Percentiles rank a stretch among this genome's conserved stretches.
Conservation (phyloP, 2,797 vertebrate species). For the Rhabdophis nuchalis region DNA sequence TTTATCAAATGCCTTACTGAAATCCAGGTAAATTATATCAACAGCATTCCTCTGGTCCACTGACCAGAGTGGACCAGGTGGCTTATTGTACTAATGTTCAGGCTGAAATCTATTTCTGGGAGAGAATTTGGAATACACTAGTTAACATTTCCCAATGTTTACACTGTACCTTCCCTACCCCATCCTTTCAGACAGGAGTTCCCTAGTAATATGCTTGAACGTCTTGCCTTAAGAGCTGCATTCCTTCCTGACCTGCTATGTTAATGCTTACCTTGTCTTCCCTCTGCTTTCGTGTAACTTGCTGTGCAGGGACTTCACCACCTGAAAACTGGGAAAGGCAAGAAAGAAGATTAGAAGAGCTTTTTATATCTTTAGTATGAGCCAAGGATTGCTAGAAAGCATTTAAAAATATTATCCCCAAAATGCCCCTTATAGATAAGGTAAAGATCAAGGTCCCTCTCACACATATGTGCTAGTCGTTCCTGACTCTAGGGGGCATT, state of each 20-base stretch:
- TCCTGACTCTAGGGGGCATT: too few relatives aligned
- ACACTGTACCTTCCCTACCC: neutral
- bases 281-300: slow-evolving; percentile 84
- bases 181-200: neutral
- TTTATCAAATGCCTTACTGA: too few relatives aligned
- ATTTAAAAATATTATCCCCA: neutral
- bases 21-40: too few relatives aligned
- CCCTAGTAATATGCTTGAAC: neutral
- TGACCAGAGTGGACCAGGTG: too few relatives aligned
- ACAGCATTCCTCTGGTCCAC: too few relatives aligned
- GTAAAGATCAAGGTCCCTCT: too few relatives aligned
- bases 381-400: neutral
- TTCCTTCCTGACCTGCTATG: neutral
- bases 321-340: slow-evolving; percentile 78
- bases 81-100: neutral
- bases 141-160: neutral
- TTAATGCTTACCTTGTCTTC: slow-evolving; percentile 78
- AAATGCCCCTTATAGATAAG: neutral
- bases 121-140: neutral
- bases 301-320: slow-evolving; percentile 81
- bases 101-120: neutral
- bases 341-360: neutral
- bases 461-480: too few relatives aligned
- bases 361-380: too few relatives aligned
- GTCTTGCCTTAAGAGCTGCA: neutral